Conservation (phyloP, 2,797 vertebrate genomes). For the Clarias platycephalus region DNA sequence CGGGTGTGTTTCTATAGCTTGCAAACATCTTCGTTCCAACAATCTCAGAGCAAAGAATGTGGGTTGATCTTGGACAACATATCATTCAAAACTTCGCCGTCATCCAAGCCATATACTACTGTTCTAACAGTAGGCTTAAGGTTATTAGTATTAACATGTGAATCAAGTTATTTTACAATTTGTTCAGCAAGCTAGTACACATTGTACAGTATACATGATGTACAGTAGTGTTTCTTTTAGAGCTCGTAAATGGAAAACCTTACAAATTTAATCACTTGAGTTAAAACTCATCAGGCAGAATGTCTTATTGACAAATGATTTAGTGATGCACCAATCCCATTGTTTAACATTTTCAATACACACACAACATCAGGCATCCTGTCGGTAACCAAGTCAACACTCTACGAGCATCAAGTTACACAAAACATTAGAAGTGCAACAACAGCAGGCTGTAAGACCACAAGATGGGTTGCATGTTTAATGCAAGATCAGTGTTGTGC, state of each 20-base stretch:
- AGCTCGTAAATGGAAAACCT: neutral
- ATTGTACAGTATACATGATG: neutral
- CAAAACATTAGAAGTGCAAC: neutral
- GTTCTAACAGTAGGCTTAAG: neutral
- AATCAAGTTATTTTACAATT: neutral
- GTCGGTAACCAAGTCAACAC: neutral
- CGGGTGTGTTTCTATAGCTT: conserved; percentile 19
- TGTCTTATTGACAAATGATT: neutral
- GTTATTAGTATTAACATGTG: neutral
- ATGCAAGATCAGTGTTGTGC: neutral
- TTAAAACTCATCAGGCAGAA: neutral
- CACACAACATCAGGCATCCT: neutral
- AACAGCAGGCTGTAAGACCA: neutral
- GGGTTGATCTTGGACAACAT: neutral
- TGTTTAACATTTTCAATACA: neutral
- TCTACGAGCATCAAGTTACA: neutral
- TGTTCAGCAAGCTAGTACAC: neutral
- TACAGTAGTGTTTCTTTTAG: neutral
- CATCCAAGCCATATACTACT: neutral
- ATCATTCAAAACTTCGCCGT: neutral
- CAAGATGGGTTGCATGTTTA: neutral
- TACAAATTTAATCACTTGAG: neutral
- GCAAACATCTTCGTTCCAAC: conserved; percentile 4
- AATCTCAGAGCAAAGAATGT: neutral
- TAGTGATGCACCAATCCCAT: neutral